phyloP scores from a whole-genome alignment of 2,797 vertebrate species.

The Siniperca obscura region DNA sequence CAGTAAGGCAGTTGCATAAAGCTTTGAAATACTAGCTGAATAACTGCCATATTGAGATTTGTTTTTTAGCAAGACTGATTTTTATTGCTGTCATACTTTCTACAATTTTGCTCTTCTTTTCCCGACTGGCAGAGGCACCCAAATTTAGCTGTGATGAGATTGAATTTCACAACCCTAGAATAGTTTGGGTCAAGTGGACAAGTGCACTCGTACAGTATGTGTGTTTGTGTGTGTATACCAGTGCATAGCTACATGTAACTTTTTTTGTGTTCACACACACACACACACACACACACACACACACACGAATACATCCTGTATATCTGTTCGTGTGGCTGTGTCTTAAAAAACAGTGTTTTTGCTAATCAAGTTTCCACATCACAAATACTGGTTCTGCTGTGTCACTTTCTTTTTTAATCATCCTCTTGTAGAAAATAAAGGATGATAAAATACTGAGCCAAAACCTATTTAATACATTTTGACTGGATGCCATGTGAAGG shows the following conservation, averaged over 20 bases:
- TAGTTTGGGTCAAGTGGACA: conserved; percentile 61
- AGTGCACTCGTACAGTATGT: conserved; percentile 28
- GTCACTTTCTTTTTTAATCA: neutral
- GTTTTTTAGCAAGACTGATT: neutral
- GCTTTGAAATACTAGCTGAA: neutral
- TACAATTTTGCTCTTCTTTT: conserved; percentile 21
- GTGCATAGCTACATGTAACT: neutral
- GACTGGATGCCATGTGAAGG: neutral
- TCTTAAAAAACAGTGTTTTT: neutral
- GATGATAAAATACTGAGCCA: neutral
- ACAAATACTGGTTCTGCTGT: neutral
- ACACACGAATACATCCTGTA: neutral
- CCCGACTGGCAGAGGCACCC: conserved; percentile 39
- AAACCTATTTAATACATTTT: neutral
- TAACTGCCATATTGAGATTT: neutral
- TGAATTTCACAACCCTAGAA: conserved; percentile 76
- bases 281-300: neutral
- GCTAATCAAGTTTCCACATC: neutral
- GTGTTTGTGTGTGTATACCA: neutral
- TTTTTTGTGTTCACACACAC: neutral
- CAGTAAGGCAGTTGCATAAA: neutral
- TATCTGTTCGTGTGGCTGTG: neutral
- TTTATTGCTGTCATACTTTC: conserved; percentile 14
- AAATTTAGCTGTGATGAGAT: conserved; percentile 75
- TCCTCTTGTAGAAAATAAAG: neutral